Evolutionary conservation across 2,888 invertebrate species (phyloP).

Genomic region (Drosophila kambysellisi): DNA sequence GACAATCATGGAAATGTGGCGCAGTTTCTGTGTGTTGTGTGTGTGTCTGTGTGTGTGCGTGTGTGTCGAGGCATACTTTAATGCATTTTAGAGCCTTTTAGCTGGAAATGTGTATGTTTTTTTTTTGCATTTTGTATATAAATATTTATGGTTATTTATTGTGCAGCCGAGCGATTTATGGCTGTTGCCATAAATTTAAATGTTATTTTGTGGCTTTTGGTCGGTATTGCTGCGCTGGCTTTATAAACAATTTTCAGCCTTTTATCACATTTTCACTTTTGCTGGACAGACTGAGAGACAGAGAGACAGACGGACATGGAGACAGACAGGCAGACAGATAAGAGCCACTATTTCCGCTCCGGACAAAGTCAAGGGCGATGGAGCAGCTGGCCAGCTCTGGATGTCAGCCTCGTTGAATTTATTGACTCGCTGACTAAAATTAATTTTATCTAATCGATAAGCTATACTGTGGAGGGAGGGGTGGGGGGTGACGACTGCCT

Average conservation of each 20-base stretch:
- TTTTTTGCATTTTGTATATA: slow-evolving; percentile 3
- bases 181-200: slow-evolving; percentile 71
- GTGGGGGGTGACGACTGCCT: background rate
- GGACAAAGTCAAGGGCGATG: slow-evolving; percentile 69
- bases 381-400: slow-evolving; percentile 21
- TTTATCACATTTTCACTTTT: slow-evolving; percentile 75
- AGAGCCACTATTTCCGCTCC: slow-evolving; percentile 68
- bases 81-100: slow-evolving; percentile 53
- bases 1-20: slow-evolving; percentile 8
- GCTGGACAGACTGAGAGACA: background rate
- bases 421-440: slow-evolving; percentile 68
- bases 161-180: slow-evolving; percentile 57
- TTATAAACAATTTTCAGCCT: slow-evolving; percentile 71
- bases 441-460: slow-evolving; percentile 80
- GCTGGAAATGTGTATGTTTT: slow-evolving; percentile 5
- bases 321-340: slow-evolving; percentile 39
- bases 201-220: slow-evolving; percentile 18
- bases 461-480: background rate
- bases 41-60: background rate
- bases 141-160: slow-evolving; percentile 26
- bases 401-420: slow-evolving; percentile 19
- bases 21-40: slow-evolving; percentile 9
- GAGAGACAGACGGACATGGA: background rate
- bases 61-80: slow-evolving; percentile 9
- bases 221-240: slow-evolving; percentile 35